Evolutionary conservation across 2,797 vertebrate species (phyloP).

Genomic region (Gymnoscopelus microlampas): DNA sequence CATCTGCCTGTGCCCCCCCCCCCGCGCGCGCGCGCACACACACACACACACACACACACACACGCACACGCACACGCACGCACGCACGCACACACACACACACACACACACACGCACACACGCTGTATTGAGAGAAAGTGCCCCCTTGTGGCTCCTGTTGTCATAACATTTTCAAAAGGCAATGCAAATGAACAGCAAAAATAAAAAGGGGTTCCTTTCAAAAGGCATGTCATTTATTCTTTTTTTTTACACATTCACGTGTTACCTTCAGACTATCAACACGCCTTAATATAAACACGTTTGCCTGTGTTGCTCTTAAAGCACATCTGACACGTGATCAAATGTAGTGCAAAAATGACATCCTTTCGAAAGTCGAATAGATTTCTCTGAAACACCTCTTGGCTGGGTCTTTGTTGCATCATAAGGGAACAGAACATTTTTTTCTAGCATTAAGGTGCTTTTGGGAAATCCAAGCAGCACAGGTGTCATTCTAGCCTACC

Average conservation of each 20-base stretch:
- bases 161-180: conserved; percentile 25
- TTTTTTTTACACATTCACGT: conserved; percentile 50
- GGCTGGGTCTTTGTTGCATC: conserved; percentile 43
- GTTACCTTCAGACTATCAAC: conserved; percentile 46
- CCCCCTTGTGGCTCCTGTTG: conserved; percentile 78
- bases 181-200: conserved; percentile 22
- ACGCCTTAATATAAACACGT: conserved; percentile 36
- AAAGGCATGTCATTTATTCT: conserved; percentile 28
- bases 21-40: no score
- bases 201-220: conserved; percentile 39
- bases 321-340: conserved; percentile 1
- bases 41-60: conserved; percentile 13
- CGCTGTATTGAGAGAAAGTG: conserved; percentile 65
- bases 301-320: conserved; percentile 9
- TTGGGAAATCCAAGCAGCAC: conserved; percentile 55
- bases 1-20: conserved; percentile 26
- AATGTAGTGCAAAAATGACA: conserved; percentile 35
- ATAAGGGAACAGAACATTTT: conserved; percentile 54
- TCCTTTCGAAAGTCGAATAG: conserved; percentile 17
- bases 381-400: conserved; percentile 38
- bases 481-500: conserved; percentile 28
- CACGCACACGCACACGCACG: conserved; percentile 15
- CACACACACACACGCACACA: conserved; percentile 24
- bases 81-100: no score
- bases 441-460: conserved; percentile 47